Percentiles rank a stretch among this genome's conserved stretches.
phyloP scores from a whole-genome alignment of 2,888 invertebrate species.

The Gandaritis pyraliata region DNA sequence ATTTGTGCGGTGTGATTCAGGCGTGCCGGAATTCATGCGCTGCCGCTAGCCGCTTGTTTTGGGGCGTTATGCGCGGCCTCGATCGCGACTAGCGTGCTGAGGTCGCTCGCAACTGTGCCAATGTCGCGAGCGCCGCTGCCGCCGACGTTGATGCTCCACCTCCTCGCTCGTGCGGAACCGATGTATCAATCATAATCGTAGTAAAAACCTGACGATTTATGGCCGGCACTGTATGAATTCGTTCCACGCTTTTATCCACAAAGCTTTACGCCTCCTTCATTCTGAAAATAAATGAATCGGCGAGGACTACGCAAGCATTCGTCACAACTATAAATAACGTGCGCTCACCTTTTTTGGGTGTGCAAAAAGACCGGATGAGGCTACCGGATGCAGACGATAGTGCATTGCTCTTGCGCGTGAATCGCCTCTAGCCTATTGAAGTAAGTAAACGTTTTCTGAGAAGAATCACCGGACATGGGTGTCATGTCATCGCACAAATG shows the following conservation, averaged over 20 bases:
- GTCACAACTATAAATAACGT: conserved; percentile 79
- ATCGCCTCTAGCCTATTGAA: conserved; percentile 57
- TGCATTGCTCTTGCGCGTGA: conserved; percentile 71
- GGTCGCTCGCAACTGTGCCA: conserved; percentile 82
- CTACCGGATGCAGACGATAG: conserved; percentile 77
- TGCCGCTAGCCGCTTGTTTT: conserved; percentile 67
- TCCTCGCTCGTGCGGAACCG: conserved; percentile 75
- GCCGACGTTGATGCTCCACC: conserved; percentile 54
- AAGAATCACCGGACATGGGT: conserved; percentile 70
- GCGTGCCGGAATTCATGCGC: conserved; percentile 75
- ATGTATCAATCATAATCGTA: conserved; percentile 42
- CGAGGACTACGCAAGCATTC: conserved; percentile 68
- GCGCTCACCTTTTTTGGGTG: conserved; percentile 83
- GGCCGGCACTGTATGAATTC: conserved; percentile 31
- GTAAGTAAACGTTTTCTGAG: conserved; percentile 51
- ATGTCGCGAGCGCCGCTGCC: conserved; percentile 68
- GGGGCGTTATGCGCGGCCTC: conserved; percentile 79
- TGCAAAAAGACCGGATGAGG: conserved; percentile 80
- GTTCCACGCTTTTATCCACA: conserved; percentile 47
- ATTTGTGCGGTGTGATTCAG: conserved; percentile 73
- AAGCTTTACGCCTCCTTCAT: conserved; percentile 61
- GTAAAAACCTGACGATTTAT: conserved; percentile 15
- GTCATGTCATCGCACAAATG: conserved; percentile 69
- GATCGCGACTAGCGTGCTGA: conserved; percentile 67
- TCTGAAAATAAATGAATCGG: conserved; percentile 73